Evolutionary conservation across 2,888 invertebrate genomes (phyloP).

Genomic region (Crematogaster levior): DNA sequence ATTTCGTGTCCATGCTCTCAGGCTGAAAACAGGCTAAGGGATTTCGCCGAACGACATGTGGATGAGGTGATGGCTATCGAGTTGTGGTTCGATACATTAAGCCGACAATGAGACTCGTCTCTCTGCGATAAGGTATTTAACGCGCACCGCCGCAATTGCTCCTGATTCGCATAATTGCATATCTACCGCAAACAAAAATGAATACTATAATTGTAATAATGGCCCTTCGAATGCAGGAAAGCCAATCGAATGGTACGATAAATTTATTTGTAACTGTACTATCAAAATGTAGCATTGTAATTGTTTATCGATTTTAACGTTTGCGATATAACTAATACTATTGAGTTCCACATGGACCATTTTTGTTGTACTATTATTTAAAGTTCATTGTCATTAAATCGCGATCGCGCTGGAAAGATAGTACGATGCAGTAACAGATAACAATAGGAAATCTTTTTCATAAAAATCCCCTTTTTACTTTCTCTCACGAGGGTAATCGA

Average conservation of each 20-base stretch:
- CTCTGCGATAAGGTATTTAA: conserved; percentile 1
- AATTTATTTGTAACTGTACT: not conserved
- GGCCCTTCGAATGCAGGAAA: not conserved
- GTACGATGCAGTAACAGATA: not conserved
- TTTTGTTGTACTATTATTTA: not conserved
- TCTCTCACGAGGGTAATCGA: not conserved
- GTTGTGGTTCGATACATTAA: not conserved
- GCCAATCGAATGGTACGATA: not conserved
- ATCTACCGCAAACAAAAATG: not conserved
- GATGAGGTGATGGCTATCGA: not conserved
- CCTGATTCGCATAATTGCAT: not conserved
- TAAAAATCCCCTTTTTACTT: not conserved
- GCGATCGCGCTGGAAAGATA: not conserved
- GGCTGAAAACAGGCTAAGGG: conserved; percentile 52
- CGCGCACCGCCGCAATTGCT: not conserved
- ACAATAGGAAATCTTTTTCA: not conserved
- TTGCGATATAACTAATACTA: not conserved
- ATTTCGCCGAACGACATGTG: not conserved
- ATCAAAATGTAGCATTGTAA: not conserved
- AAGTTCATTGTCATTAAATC: not conserved
- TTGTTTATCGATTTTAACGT: conserved; percentile 6
- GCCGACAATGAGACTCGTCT: not conserved
- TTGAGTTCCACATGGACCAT: not conserved
- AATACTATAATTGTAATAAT: not conserved
- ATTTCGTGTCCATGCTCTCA: conserved; percentile 32